A percentile compares a stretch with the other conserved stretches of the same genome.
Evolutionary conservation across 1,140 invertebrate genomes (phyloP).

Genomic region (Papilio helenus): DNA sequence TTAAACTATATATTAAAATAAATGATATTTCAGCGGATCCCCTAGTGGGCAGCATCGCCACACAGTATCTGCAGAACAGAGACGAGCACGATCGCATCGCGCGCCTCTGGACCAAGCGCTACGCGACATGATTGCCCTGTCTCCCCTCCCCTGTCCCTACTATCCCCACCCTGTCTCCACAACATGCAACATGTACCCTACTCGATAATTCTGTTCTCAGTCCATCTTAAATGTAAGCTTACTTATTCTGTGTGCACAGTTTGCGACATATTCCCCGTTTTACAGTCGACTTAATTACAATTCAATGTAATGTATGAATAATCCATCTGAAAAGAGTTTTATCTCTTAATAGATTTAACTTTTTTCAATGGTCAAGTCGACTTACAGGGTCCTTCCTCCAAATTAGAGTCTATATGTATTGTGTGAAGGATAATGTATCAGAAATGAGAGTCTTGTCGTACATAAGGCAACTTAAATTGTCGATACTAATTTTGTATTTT

Average conservation of each 20-base stretch:
- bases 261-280: constrained; percentile 47
- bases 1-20: neutral
- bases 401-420: too few species aligned
- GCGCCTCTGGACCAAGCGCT: constrained; percentile 98
- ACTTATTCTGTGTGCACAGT: constrained; percentile 55
- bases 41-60: constrained; percentile 98
- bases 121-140: constrained; percentile 92
- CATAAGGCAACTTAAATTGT: too few species aligned
- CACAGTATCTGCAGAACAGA: constrained; percentile 98
- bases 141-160: constrained; percentile 39
- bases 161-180: too few species aligned
- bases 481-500: too few species aligned
- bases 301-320: neutral
- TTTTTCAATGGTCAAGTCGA: too few species aligned
- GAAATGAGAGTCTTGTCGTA: too few species aligned
- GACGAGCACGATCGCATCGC: constrained; percentile 99
- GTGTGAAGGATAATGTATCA: too few species aligned
- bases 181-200: constrained; percentile 61
- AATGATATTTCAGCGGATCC: constrained; percentile 92
- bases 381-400: too few species aligned
- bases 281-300: constrained; percentile 19
- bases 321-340: too few species aligned
- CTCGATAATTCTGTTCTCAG: constrained; percentile 74
- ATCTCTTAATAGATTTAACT: too few species aligned
- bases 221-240: constrained; percentile 75